These are phyloP conservation scores for Hemicordylus capensis DNA, from an alignment of 2,113 vertebrate genomes.

Conservation along the genomic window DNA sequence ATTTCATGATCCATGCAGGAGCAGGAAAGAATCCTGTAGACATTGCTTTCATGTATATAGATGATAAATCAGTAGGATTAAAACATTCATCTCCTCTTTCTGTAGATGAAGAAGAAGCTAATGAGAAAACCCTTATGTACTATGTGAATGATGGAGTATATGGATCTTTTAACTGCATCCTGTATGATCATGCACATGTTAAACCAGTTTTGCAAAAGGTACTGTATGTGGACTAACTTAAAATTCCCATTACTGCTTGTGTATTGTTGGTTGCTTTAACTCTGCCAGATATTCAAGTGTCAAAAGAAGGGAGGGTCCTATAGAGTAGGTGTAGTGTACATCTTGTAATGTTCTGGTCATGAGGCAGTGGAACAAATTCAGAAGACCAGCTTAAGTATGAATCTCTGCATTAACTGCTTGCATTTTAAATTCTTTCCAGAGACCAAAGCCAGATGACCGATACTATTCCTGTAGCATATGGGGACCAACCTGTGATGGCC, in stretches of 20 bases:
- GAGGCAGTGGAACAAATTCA: background rate
- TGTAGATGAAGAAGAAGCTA: constrained; percentile 88
- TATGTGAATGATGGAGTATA: constrained; percentile 98
- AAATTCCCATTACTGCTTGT: background rate
- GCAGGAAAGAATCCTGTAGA: background rate
- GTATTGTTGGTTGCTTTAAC: background rate
- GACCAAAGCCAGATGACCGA: constrained; percentile 90
- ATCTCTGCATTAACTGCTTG: background rate
- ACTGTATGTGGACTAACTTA: fast-evolving
- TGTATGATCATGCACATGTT: constrained; percentile 94
- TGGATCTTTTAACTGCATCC: constrained; percentile 97
- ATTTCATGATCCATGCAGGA: background rate
- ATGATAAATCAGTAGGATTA: background rate
- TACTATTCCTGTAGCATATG: constrained; percentile 93
- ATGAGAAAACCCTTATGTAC: constrained; percentile 92
- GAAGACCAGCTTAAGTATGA: too few species aligned
- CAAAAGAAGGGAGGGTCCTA: too few species aligned
- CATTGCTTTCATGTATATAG: background rate
- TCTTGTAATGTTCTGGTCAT: background rate
- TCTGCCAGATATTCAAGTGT: background rate
- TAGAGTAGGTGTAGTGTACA: background rate
- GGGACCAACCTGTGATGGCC: constrained; percentile 95
- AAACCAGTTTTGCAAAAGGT: constrained; percentile 91
- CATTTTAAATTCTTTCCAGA: constrained; percentile 66
- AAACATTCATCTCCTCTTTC: constrained; percentile 7